Conservation (phyloP, 53 echinoderm and acorn worm genomes). For the Echinometra lucunter region DNA sequence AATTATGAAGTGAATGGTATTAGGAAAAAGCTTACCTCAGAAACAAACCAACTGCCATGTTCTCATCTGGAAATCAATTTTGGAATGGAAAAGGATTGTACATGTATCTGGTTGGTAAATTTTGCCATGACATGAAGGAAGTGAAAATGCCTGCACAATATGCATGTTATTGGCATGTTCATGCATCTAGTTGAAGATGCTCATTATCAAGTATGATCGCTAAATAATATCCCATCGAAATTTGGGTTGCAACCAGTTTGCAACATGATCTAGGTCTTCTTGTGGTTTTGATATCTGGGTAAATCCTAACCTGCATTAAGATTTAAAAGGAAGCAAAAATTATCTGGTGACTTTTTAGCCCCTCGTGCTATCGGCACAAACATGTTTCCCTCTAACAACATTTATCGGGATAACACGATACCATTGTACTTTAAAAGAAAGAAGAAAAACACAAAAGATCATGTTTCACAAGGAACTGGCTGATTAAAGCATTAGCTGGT, state of each 20-base stretch:
- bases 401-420: constrained; percentile 48
- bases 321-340: constrained; percentile 35
- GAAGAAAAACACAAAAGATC: constrained; percentile 27
- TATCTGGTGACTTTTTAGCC: constrained; percentile 42
- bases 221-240: not conserved
- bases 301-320: constrained; percentile 23
- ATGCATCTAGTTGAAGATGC: not conserved
- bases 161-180: not conserved
- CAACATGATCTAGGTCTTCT: not conserved
- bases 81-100: not conserved
- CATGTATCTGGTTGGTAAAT: not conserved
- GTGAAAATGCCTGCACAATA: not conserved
- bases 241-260: not conserved
- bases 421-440: constrained; percentile 33
- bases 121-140: too few species aligned
- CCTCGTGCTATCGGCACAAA: not conserved
- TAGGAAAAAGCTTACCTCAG: not conserved
- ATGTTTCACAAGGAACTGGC: constrained; percentile 52
- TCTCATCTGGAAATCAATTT: not conserved
- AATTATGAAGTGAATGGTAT: not conserved
- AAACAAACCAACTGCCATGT: not conserved
- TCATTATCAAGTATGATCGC: not conserved
- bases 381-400: constrained; percentile 52
- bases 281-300: not conserved
- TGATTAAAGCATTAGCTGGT: constrained; percentile 57